Evolutionary conservation across 2,888 invertebrate species (phyloP).

Genomic region (Archips crataeganus): DNA sequence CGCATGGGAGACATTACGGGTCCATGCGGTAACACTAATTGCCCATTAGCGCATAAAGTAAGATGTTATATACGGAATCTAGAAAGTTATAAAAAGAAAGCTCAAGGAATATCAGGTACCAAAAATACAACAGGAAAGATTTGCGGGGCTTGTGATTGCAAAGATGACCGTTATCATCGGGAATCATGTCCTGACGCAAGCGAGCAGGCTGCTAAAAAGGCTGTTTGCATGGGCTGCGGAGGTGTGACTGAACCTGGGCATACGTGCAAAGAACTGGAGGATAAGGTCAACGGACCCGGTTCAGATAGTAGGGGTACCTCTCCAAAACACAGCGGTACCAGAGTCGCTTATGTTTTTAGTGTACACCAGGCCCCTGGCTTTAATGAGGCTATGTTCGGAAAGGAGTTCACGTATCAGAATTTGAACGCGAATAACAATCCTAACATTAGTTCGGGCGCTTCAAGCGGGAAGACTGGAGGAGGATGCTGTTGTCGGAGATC

Average conservation of each 20-base stretch:
- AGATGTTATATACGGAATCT: slow-evolving; percentile 72
- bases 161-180: slow-evolving; percentile 75
- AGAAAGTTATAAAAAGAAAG: slow-evolving; percentile 67
- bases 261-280: slow-evolving; percentile 68
- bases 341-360: slow-evolving; percentile 61
- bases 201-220: slow-evolving; percentile 44
- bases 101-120: slow-evolving; percentile 49
- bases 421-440: slow-evolving; percentile 48
- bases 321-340: slow-evolving; percentile 1
- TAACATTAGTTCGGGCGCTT: slow-evolving; percentile 29
- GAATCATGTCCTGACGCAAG: slow-evolving; percentile 63
- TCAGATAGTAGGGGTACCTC: not conserved
- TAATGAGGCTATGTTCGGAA: slow-evolving; percentile 59
- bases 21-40: slow-evolving; percentile 78
- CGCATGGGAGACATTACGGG: slow-evolving; percentile 80
- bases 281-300: slow-evolving; percentile 55
- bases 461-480: slow-evolving; percentile 23
- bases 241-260: slow-evolving; percentile 60
- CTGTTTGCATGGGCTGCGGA: slow-evolving; percentile 64
- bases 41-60: slow-evolving; percentile 76
- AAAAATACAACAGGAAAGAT: slow-evolving; percentile 62
- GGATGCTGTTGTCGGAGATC: slow-evolving; percentile 53
- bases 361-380: slow-evolving; percentile 58
- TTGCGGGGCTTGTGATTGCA: slow-evolving; percentile 74
- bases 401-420: slow-evolving; percentile 59